Conservation (phyloP, 2,113 vertebrate species). For the Clarias macrocephalus region DNA sequence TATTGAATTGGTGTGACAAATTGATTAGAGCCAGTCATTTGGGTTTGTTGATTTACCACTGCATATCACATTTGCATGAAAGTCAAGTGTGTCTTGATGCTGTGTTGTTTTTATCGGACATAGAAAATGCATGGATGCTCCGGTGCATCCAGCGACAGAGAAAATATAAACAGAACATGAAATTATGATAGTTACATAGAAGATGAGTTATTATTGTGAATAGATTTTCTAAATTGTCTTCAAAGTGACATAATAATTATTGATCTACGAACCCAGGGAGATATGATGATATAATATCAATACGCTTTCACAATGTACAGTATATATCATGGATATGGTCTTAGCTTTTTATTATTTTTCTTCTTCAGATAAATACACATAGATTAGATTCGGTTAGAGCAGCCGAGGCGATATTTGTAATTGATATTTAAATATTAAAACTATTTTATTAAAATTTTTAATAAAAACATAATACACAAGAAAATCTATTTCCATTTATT, state of each 20-base stretch:
- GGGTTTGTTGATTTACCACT: neutral
- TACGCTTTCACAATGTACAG: neutral
- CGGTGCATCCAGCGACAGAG: neutral
- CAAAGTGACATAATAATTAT: neutral
- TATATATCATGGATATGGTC: neutral
- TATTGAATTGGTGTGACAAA: slow-evolving; percentile 2
- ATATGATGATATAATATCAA: neutral
- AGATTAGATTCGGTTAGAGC: neutral
- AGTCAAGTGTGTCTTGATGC: neutral
- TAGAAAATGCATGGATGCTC: neutral
- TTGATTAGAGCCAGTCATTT: neutral
- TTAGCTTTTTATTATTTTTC: neutral
- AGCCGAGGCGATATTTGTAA: neutral
- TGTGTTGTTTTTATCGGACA: neutral
- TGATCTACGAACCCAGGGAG: neutral
- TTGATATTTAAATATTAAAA: neutral
- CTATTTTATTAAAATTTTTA: neutral
- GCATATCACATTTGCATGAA: neutral
- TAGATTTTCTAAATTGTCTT: neutral
- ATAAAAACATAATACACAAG: neutral
- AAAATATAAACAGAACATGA: neutral
- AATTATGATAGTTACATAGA: neutral
- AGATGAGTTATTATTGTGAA: neutral
- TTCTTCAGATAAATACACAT: neutral
- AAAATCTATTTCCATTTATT: neutral